phyloP scores from a whole-genome alignment of 2,113 vertebrate genomes.

The Oncorhynchus masou region DNA sequence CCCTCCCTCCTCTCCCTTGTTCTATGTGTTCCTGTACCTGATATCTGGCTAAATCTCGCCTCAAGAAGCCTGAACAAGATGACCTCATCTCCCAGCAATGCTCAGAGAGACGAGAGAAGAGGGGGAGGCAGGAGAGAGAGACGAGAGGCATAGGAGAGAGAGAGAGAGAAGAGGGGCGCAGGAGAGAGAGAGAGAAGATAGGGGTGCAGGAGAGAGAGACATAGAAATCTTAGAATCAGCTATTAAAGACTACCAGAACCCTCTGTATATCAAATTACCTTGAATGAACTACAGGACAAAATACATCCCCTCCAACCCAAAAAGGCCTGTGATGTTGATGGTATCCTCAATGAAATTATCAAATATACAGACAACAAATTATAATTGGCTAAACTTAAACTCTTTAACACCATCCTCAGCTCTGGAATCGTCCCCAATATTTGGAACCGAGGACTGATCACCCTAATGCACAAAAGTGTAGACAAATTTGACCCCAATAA shows the following conservation, averaged over 20 bases:
- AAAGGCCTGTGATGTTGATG: too few species aligned
- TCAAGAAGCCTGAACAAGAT: conserved; percentile 60
- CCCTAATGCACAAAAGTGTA: too few species aligned
- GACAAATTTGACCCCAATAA: too few species aligned
- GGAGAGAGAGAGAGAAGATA: conserved; percentile 27
- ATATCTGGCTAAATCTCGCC: conserved; percentile 51
- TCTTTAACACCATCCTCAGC: too few species aligned
- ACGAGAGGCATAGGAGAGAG: conserved; percentile 34
- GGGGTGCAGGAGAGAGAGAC: not conserved
- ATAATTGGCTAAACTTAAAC: too few species aligned
- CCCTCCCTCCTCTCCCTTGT: not conserved
- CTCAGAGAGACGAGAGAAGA: conserved; percentile 39
- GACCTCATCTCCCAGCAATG: conserved; percentile 68
- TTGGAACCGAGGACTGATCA: too few species aligned
- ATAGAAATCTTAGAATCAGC: not conserved
- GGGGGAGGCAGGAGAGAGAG: not conserved
- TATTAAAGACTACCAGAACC: too few species aligned
- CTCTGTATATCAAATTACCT: too few species aligned
- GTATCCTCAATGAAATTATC: accelerated
- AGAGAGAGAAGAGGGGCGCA: conserved; percentile 27
- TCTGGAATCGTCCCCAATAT: too few species aligned
- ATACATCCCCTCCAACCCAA: too few species aligned
- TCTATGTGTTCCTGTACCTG: conserved; percentile 18
- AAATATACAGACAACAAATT: too few species aligned
- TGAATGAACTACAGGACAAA: too few species aligned